Evolutionary conservation across 2,113 vertebrate species (phyloP).

Genomic region (Pelusios castaneus): DNA sequence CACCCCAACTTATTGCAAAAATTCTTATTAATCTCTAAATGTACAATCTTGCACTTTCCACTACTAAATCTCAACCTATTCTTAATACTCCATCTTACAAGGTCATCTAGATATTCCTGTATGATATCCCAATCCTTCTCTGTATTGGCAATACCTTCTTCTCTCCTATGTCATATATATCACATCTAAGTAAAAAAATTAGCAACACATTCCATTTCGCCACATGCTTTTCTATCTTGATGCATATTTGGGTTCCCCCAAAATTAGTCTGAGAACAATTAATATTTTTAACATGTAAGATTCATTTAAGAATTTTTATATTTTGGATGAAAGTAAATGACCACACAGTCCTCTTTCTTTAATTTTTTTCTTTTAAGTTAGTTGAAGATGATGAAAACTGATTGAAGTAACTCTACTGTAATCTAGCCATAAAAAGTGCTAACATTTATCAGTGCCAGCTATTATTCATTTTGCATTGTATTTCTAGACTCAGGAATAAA

Average conservation of each 20-base stretch:
- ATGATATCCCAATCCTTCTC: too few species aligned
- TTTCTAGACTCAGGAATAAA: conserved; percentile 8
- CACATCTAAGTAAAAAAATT: neutral
- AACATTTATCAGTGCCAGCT: neutral
- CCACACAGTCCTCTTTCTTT: neutral
- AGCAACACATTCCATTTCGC: neutral
- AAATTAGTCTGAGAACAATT: neutral
- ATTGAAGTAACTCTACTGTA: neutral
- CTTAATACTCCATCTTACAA: too few species aligned
- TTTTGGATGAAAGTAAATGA: neutral
- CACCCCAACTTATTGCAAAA: too few species aligned
- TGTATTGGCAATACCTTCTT: neutral
- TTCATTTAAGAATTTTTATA: neutral
- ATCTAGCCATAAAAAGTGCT: conserved; percentile 12
- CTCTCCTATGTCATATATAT: neutral
- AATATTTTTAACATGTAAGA: neutral
- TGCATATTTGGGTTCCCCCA: neutral
- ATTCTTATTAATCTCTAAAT: too few species aligned
- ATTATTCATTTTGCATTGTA: conserved; percentile 10
- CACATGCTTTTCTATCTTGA: neutral
- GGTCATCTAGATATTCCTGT: too few species aligned
- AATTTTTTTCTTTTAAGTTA: neutral
- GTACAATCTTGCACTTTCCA: too few species aligned
- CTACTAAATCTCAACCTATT: too few species aligned
- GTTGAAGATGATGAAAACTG: neutral